Conservation (phyloP, 2,888 invertebrate genomes). For the Drosophila infuscata region DNA sequence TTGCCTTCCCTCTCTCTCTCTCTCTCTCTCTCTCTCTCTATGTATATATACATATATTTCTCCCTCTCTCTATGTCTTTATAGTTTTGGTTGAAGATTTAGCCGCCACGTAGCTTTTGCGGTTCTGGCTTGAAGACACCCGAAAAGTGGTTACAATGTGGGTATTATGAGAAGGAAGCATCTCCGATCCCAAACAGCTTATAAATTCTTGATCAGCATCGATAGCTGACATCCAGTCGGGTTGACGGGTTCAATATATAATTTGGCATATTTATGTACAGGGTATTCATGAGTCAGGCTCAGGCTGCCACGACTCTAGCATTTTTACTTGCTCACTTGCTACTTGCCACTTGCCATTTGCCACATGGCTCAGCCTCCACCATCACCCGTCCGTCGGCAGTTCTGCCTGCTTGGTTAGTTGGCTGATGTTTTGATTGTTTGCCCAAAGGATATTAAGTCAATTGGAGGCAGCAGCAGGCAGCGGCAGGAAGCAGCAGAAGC, state of each 20-base stretch:
- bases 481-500: neutral
- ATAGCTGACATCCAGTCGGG: neutral
- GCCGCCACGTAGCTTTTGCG: slow-evolving; percentile 41
- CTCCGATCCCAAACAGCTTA: neutral
- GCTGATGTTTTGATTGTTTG: slow-evolving; percentile 73
- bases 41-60: neutral
- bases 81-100: slow-evolving; percentile 29
- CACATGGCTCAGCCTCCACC: neutral
- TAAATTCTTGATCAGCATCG: neutral
- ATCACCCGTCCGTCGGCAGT: neutral
- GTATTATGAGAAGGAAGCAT: neutral
- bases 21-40: neutral
- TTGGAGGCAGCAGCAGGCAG: slow-evolving; percentile 55
- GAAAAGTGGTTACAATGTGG: neutral
- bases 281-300: neutral
- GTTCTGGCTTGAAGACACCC: slow-evolving; percentile 20
- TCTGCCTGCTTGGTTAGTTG: slow-evolving; percentile 43
- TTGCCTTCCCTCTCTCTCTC: neutral
- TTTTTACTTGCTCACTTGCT: slow-evolving; percentile 14
- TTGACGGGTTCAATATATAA: neutral
- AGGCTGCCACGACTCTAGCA: neutral
- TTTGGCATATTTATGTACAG: neutral
- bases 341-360: slow-evolving; percentile 16
- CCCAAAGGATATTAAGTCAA: slow-evolving; percentile 78
- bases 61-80: neutral